Evolutionary conservation across 2,113 vertebrate species (phyloP).

Genomic region (Anarhynchus alexandrinus): DNA sequence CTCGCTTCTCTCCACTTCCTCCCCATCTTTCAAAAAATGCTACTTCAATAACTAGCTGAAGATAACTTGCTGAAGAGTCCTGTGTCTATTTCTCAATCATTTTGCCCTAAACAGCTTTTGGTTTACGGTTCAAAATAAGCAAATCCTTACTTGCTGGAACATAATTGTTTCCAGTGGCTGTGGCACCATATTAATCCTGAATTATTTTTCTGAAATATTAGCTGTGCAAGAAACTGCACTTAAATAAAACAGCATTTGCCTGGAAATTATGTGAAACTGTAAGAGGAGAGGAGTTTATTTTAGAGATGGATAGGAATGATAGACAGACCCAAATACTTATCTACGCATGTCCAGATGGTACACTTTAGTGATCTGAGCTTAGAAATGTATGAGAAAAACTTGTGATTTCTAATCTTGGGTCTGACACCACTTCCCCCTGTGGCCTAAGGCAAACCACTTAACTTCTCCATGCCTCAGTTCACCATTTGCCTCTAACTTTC

Average conservation of each 20-base stretch:
- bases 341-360: conserved; percentile 22
- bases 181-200: background rate
- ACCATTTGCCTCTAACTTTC: conserved; percentile 24
- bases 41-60: background rate
- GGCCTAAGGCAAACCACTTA: conserved; percentile 47
- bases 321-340: background rate
- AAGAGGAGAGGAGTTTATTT: background rate
- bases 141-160: background rate
- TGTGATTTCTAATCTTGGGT: conserved; percentile 30
- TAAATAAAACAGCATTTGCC: background rate
- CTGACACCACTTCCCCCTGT: background rate
- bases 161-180: background rate
- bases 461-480: conserved; percentile 51
- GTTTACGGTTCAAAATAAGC: background rate
- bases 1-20: background rate
- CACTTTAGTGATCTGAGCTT: background rate
- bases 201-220: conserved; percentile 28
- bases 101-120: background rate
- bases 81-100: background rate
- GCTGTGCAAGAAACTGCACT: background rate
- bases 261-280: background rate
- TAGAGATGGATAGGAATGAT: background rate
- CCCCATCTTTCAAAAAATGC: background rate
- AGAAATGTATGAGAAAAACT: background rate
- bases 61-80: background rate